Conservation (phyloP, 2,113 vertebrate species). For the Rhinichthys klamathensis region DNA sequence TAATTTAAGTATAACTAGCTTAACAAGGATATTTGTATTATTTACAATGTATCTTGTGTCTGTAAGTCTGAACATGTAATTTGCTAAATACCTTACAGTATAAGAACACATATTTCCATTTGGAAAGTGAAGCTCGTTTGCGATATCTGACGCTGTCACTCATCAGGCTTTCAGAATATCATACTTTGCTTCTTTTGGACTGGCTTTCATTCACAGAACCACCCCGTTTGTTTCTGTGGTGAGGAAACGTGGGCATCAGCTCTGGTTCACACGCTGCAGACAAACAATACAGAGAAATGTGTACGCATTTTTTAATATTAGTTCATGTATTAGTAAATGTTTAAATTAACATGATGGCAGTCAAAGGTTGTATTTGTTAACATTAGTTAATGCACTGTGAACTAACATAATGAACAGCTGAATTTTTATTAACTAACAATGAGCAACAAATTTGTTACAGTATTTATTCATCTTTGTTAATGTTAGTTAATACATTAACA, state of each 20-base stretch:
- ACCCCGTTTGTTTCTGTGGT: slow-evolving; percentile 91
- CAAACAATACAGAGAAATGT: not conserved
- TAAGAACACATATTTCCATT: not conserved
- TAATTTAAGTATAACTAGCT: not conserved
- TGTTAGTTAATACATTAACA: no score
- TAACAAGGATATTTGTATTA: not conserved
- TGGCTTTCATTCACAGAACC: slow-evolving; percentile 66
- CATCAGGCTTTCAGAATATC: slow-evolving; percentile 55
- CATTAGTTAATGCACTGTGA: no score
- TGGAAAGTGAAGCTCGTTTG: not conserved
- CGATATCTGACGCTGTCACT: not conserved
- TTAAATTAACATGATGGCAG: no score
- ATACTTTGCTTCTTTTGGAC: slow-evolving; percentile 83
- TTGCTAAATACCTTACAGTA: not conserved
- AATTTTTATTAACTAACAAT: no score
- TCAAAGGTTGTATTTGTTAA: no score
- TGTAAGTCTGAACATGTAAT: not conserved
- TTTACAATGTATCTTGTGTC: not conserved
- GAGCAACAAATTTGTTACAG: no score
- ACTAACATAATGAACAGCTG: no score
- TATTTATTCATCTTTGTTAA: no score
- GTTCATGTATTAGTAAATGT: no score
- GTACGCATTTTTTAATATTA: no score
- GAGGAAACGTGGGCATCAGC: slow-evolving; percentile 97
- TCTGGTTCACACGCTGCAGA: slow-evolving; percentile 88